Evolutionary conservation across 2,888 invertebrate genomes (phyloP).

Genomic region (Phortica okadai): DNA sequence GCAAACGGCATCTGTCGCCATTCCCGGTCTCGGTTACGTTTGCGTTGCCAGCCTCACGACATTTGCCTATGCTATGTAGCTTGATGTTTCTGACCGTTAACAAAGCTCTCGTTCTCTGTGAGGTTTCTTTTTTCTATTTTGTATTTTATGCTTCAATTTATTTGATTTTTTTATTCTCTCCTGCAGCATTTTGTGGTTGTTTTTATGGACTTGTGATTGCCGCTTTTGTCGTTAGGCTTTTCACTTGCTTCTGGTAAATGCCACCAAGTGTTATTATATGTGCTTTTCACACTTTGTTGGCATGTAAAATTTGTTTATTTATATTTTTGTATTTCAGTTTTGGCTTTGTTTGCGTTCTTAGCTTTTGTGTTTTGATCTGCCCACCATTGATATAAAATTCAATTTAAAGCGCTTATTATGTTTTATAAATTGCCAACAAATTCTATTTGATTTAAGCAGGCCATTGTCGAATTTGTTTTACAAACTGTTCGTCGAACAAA

Average conservation of each 20-base stretch:
- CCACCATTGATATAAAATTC: too few relatives aligned
- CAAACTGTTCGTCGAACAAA: too few relatives aligned
- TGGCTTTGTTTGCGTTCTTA: neutral
- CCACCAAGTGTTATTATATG: slow-evolving; percentile 6
- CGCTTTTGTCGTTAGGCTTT: slow-evolving; percentile 2
- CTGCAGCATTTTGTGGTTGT: neutral
- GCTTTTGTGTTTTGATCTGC: too few relatives aligned
- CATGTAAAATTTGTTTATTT: neutral
- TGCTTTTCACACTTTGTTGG: neutral
- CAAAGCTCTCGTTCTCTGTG: slow-evolving; percentile 7
- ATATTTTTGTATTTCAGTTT: neutral
- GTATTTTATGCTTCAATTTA: neutral
- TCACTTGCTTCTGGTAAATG: slow-evolving; percentile 19
- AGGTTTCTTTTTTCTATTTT: neutral
- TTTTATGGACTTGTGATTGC: slow-evolving; percentile 23
- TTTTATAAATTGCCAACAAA: too few relatives aligned
- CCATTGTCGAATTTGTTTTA: too few relatives aligned
- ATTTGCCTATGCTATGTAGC: neutral
- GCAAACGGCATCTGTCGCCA: slow-evolving; percentile 32
- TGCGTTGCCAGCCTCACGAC: neutral
- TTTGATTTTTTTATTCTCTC: neutral
- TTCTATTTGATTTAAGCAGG: too few relatives aligned
- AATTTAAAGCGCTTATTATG: too few relatives aligned
- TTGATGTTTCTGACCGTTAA: slow-evolving; percentile 1
- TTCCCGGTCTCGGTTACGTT: neutral